These are phyloP conservation scores for Stegostoma tigrinum DNA, from an alignment of 2,113 vertebrate genomes.

Conservation along the genomic window DNA sequence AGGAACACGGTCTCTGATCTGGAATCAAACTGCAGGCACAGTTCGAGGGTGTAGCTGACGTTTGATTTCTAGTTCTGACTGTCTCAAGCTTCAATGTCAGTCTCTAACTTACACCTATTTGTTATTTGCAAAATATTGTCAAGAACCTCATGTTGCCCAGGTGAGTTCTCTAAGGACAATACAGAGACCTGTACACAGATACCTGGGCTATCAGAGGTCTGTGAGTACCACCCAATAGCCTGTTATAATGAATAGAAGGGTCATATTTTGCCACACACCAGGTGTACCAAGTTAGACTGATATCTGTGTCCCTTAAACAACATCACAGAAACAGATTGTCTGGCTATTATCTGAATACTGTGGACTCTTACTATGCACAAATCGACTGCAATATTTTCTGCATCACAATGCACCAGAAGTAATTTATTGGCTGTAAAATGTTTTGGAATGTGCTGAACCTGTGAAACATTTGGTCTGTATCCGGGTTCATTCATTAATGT, in stretches of 20 bases:
- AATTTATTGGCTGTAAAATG: background rate
- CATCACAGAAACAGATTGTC: too few relatives aligned
- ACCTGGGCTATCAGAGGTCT: background rate
- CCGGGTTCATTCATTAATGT: background rate
- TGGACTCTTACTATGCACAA: background rate
- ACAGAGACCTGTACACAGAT: background rate
- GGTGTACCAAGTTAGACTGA: too few relatives aligned
- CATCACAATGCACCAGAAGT: background rate
- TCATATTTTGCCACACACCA: too few relatives aligned
- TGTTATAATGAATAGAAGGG: background rate
- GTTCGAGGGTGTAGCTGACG: background rate
- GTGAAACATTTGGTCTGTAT: too few relatives aligned
- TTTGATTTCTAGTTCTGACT: background rate
- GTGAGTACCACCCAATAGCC: background rate
- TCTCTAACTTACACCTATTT: background rate
- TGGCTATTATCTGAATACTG: too few relatives aligned
- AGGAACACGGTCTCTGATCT: background rate
- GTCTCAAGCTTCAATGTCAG: background rate
- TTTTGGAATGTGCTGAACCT: background rate
- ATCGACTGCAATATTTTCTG: background rate
- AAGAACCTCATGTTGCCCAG: background rate
- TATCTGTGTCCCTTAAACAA: too few relatives aligned
- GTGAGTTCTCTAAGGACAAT: background rate
- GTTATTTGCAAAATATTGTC: background rate
- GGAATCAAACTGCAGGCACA: background rate